A percentile compares a stretch with the other conserved stretches of the same genome.
Evolutionary conservation across 2,888 invertebrate species (phyloP).

Genomic region (Nasonia oneida): DNA sequence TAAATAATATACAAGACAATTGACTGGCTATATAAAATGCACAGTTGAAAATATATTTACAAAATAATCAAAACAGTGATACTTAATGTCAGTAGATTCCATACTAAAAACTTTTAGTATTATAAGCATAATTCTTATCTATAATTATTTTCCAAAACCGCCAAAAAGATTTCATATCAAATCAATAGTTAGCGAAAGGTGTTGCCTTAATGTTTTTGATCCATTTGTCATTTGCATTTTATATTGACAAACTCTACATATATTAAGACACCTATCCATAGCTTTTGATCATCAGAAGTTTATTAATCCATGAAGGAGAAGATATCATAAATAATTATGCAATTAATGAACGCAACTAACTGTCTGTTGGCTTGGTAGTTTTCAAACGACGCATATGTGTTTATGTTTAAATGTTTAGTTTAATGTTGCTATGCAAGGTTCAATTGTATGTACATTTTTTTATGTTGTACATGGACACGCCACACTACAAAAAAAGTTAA

Average conservation of each 20-base stretch:
- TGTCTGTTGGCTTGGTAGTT: constrained; percentile 41
- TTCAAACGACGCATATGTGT: constrained; percentile 20
- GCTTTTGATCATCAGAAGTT: not conserved
- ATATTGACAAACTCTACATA: constrained; percentile 10
- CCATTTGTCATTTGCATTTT: constrained; percentile 42
- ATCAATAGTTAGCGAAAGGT: not conserved
- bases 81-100: not conserved
- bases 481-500: constrained; percentile 37
- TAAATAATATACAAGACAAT: constrained; percentile 14
- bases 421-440: constrained; percentile 33
- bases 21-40: constrained; percentile 23
- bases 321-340: constrained; percentile 18
- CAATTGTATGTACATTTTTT: constrained; percentile 25
- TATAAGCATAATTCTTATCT: not conserved
- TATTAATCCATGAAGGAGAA: not conserved
- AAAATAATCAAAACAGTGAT: constrained; percentile 18
- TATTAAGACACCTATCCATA: not conserved
- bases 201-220: constrained; percentile 4
- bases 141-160: constrained; percentile 4
- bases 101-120: constrained; percentile 31
- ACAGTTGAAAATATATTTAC: not conserved
- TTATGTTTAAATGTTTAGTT: constrained; percentile 40
- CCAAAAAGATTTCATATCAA: constrained; percentile 10
- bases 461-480: not conserved
- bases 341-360: constrained; percentile 39